A percentile compares a stretch with the other conserved stretches of the same genome.
Conservation (phyloP, 2,797 vertebrate species). For the Enteromius afrohamiltoni region DNA sequence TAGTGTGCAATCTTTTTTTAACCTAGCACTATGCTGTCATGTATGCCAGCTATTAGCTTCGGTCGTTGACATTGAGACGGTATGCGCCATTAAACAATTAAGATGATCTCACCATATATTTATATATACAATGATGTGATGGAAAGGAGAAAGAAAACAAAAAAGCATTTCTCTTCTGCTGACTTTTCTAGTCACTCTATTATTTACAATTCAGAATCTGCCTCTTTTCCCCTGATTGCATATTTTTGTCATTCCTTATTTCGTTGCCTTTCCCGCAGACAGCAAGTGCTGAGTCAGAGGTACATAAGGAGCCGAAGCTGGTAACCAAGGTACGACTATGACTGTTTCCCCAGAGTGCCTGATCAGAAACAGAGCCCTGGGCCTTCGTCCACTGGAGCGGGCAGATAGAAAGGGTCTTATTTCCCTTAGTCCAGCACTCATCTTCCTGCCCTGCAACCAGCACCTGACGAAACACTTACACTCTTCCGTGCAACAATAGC, state of each 20-base stretch:
- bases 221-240: not conserved
- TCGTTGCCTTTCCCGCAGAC: conserved; percentile 35
- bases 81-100: conserved; percentile 72
- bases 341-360: conserved; percentile 68
- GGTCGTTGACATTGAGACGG: conserved; percentile 72
- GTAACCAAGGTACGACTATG: conserved; percentile 53
- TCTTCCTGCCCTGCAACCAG: conserved; percentile 66
- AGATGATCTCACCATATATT: conserved; percentile 58
- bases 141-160: not conserved
- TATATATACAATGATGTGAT: conserved; percentile 12
- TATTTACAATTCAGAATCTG: conserved; percentile 33
- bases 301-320: conserved; percentile 15
- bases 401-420: conserved; percentile 65
- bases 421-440: conserved; percentile 72
- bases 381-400: conserved; percentile 32
- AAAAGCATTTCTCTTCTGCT: conserved; percentile 12
- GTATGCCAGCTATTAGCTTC: conserved; percentile 78
- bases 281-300: conserved; percentile 55
- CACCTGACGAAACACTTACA: conserved; percentile 80
- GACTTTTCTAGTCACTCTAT: conserved; percentile 7
- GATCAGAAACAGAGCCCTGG: conserved; percentile 56
- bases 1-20: conserved; percentile 26
- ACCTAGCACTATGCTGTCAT: conserved; percentile 73
- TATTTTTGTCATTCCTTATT: conserved; percentile 22
- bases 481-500: conserved; percentile 68